Percentiles rank a stretch among this genome's conserved stretches.
phyloP scores from a whole-genome alignment of 1,140 invertebrate species.

The Bombus polaris region DNA sequence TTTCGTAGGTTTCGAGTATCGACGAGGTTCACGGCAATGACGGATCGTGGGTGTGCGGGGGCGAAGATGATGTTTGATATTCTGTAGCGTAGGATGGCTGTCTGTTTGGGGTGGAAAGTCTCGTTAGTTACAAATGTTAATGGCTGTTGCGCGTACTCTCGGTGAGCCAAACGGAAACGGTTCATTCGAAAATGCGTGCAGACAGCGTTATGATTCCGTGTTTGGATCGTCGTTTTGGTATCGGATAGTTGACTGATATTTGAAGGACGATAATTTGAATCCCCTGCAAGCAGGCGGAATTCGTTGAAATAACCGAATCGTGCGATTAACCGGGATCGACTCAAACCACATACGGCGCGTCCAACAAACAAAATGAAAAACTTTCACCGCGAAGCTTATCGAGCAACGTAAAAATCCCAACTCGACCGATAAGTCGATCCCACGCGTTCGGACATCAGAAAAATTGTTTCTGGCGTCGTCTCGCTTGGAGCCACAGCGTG shows the following conservation, averaged over 20 bases:
- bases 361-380: neutral
- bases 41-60: neutral
- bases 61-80: neutral
- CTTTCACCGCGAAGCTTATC: neutral
- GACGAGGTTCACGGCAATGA: neutral
- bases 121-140: neutral
- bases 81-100: neutral
- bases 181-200: too few relatives aligned
- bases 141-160: neutral
- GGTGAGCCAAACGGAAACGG: too few relatives aligned
- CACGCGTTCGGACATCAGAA: neutral
- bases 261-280: too few relatives aligned
- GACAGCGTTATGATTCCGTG: too few relatives aligned
- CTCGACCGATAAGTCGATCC: neutral
- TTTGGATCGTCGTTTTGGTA: too few relatives aligned
- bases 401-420: neutral
- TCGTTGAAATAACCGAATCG: neutral
- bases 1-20: too few relatives aligned
- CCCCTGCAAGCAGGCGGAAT: fast-evolving
- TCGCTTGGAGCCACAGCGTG: neutral
- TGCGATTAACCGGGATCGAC: too few relatives aligned
- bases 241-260: too few relatives aligned
- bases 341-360: neutral
- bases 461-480: conserved; percentile 15
- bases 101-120: neutral